phyloP scores from a whole-genome alignment of 2,888 invertebrate genomes.

The Dryobotodes eremita region DNA sequence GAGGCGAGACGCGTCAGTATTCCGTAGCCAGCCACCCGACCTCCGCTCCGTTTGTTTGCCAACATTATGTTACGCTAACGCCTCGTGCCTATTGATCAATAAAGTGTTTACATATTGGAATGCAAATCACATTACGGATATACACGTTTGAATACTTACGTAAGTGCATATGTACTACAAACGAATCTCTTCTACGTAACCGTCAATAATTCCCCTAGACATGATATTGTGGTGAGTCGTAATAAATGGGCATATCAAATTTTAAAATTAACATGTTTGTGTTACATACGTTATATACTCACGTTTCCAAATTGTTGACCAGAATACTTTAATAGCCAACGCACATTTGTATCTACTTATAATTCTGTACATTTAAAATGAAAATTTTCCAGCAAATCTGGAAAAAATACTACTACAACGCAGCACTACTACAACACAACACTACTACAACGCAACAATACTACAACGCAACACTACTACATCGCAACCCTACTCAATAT shows the following conservation, averaged over 20 bases:
- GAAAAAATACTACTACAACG: not conserved
- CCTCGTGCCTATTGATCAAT: slow-evolving; percentile 47
- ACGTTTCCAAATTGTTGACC: slow-evolving; percentile 42
- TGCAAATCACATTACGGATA: slow-evolving; percentile 42
- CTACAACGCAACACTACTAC: too few relatives aligned
- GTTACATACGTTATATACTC: slow-evolving; percentile 27
- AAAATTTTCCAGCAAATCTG: not conserved
- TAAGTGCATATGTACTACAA: not conserved
- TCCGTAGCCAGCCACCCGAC: slow-evolving; percentile 37
- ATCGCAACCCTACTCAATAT: too few relatives aligned
- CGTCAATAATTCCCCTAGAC: slow-evolving; percentile 20
- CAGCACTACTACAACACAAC: too few relatives aligned
- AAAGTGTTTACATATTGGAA: slow-evolving; percentile 48
- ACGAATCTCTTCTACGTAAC: slow-evolving; percentile 3
- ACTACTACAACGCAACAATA: not conserved
- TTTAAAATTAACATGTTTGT: slow-evolving; percentile 16
- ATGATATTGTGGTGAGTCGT: not conserved
- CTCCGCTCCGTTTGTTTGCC: slow-evolving; percentile 57
- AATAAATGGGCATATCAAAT: slow-evolving; percentile 13
- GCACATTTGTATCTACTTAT: slow-evolving; percentile 6
- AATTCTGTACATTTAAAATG: not conserved
- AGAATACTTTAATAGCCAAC: slow-evolving; percentile 27
- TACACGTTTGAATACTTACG: slow-evolving; percentile 27
- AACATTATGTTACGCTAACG: slow-evolving; percentile 55
- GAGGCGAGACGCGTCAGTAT: slow-evolving; percentile 54